Conservation (phyloP, 2,888 invertebrate genomes). For the Parapristionchus giblindavisi region DNA sequence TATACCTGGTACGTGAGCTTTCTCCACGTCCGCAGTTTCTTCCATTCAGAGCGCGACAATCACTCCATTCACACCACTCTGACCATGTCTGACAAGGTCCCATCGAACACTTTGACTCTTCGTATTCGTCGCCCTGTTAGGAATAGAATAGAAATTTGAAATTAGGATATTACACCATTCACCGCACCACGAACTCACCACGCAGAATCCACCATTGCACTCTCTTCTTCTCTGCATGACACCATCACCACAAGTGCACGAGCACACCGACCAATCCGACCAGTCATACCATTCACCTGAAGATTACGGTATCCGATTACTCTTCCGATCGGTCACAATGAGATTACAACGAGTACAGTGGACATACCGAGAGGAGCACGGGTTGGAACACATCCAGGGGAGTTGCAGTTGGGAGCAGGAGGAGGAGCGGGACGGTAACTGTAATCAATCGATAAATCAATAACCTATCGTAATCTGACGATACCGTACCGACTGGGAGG, state of each 20-base stretch:
- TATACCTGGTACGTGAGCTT: conserved; percentile 54
- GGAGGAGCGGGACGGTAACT: conserved; percentile 60
- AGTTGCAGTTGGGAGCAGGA: conserved; percentile 58
- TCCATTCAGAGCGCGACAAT: conserved; percentile 31
- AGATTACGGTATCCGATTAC: too few species aligned
- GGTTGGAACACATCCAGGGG: conserved; percentile 51
- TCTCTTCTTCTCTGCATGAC: conserved; percentile 57
- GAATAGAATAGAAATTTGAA: too few species aligned
- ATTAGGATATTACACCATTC: too few species aligned
- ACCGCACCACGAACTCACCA: conserved; percentile 38
- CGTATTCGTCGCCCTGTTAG: conserved; percentile 50
- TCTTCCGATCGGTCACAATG: too few species aligned
- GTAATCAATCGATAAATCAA: neutral
- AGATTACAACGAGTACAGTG: neutral
- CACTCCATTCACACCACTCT: conserved; percentile 64
- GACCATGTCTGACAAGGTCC: conserved; percentile 63
- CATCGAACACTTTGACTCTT: conserved; percentile 55
- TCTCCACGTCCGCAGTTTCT: conserved; percentile 56
- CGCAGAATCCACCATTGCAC: conserved; percentile 57
- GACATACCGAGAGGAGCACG: conserved; percentile 12
- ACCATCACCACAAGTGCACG: conserved; percentile 61
- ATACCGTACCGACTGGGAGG: neutral
- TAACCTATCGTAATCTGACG: neutral
- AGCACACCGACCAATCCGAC: conserved; percentile 62
- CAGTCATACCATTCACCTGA: conserved; percentile 57